Evolutionary conservation across 2,113 vertebrate species (phyloP), one percentile per base, ranked within the genome.

Genomic region (Amphilophus citrinellus): DNA sequence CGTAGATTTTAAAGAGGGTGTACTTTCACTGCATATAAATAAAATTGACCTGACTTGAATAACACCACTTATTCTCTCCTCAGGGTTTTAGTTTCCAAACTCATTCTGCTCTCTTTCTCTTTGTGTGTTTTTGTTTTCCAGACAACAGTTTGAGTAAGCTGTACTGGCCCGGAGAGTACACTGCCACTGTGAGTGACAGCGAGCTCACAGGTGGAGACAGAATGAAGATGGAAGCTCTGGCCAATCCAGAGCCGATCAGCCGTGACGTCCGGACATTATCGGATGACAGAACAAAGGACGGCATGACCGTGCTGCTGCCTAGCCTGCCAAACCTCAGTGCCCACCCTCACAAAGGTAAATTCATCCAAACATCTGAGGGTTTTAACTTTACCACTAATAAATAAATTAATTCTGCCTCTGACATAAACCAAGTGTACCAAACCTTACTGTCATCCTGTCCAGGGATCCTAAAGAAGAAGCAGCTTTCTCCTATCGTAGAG

Each of bases 381-480:
- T 73, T 73, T 50, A 20, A 18, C 44, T 32, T 73, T 27, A 30
- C 66, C 66, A 53, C 32, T 73, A 35, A 14, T n/a, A 56, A 58
- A 80, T 53, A 18, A 79, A 56, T 65, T 39, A 37, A 56, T 13
- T 58, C 2, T 9, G 13, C 47, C 6, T 79, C 39, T 47, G 65
- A 18, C 8, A 17, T 32, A 61, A 47, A 61, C 15, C 18, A 18
- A 22, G 5, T 50, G 18, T 30, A 6, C 50, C 10, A 58, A 58
- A 42, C 24, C 32, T 10, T 66, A 58, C 4, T 32, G 32, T 24
- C 4, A 8, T 63, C 32, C 32, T n/a, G 1, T 14, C 0, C 92
- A 98, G 97, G 97, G 32, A 98, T 98, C 89, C 94, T 98, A 39
- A 98, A 98, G 94, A 96, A 95, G 93, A 97, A 97, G 91, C 95